These are phyloP conservation scores for Hydrotaea cyrtoneurina DNA, from an alignment of 2,888 invertebrate species.

Conservation along the genomic window DNA sequence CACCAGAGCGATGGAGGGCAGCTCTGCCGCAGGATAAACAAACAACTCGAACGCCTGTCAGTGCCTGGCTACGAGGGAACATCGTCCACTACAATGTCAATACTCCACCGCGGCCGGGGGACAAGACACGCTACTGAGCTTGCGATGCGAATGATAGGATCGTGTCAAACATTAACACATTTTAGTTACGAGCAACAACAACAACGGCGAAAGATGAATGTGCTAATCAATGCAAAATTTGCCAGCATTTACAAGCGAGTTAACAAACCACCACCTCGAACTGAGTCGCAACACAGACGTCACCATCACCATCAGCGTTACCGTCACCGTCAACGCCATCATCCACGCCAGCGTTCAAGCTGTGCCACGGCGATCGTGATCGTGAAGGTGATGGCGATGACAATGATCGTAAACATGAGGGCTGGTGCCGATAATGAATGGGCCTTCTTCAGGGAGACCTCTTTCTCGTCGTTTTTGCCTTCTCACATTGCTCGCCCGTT, in stretches of 20 bases:
- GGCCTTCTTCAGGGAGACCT: slow-evolving; percentile 8
- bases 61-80: too few species aligned
- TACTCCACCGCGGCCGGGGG: neutral
- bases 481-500: slow-evolving; percentile 18
- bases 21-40: slow-evolving; percentile 65
- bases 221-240: slow-evolving; percentile 62
- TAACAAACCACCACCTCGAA: slow-evolving; percentile 12
- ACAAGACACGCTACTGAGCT: neutral
- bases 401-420: neutral
- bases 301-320: neutral
- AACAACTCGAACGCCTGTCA: slow-evolving; percentile 69
- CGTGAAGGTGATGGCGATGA: slow-evolving; percentile 2
- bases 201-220: slow-evolving; percentile 62
- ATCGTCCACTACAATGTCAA: neutral
- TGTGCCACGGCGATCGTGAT: neutral
- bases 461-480: slow-evolving; percentile 43
- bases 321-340: neutral
- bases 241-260: slow-evolving; percentile 46
- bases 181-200: slow-evolving; percentile 42
- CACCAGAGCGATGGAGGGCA: slow-evolving; percentile 45
- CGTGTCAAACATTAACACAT: slow-evolving; percentile 67
- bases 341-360: neutral
- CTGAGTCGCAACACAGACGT: slow-evolving; percentile 6
- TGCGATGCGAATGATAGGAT: slow-evolving; percentile 44
- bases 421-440: slow-evolving; percentile 11